Evolutionary conservation across 2,797 vertebrate species (phyloP).

Genomic region (Vireo griseus): DNA sequence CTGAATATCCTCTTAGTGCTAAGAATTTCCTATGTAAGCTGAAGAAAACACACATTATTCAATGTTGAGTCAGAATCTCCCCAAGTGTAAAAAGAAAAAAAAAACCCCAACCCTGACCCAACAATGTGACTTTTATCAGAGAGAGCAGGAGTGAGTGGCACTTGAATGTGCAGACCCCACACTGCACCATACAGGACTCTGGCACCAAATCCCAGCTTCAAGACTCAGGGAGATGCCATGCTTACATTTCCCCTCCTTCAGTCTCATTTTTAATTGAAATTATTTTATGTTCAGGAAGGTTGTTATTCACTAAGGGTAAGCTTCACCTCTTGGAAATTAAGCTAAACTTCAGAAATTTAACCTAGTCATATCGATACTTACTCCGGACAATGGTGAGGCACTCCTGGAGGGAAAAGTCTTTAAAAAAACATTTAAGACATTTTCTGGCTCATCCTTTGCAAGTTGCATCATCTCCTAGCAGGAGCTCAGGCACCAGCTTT

Average conservation of each 20-base stretch:
- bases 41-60: neutral
- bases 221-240: neutral
- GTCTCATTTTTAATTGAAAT: neutral
- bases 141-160: neutral
- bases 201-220: neutral
- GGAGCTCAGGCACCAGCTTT: neutral
- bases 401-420: neutral
- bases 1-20: neutral
- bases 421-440: neutral
- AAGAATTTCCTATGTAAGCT: neutral
- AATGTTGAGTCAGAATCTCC: neutral
- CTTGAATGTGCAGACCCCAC: neutral
- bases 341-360: neutral
- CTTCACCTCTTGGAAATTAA: neutral
- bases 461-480: neutral
- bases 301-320: neutral
- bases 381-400: neutral
- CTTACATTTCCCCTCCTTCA: neutral
- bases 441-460: neutral
- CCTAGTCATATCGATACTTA: neutral
- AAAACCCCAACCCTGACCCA: accelerated
- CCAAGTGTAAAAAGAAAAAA: neutral
- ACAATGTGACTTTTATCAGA: neutral
- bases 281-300: neutral
- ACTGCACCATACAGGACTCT: neutral